A percentile compares a stretch with the other conserved stretches of the same genome.
phyloP scores from a whole-genome alignment of 1,140 invertebrate genomes.

The Leucophenga varia region DNA sequence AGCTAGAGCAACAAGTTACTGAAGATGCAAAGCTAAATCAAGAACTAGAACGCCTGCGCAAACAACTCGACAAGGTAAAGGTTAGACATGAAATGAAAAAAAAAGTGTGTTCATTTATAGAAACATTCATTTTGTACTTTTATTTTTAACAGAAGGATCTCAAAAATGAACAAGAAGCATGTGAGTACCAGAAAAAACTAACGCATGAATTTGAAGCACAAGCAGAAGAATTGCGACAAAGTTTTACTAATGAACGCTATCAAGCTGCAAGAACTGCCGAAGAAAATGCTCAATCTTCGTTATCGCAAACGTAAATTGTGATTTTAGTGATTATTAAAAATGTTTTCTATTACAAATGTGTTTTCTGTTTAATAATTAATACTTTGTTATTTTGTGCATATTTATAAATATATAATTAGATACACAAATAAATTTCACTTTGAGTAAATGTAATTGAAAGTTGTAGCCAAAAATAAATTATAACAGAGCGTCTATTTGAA shows the following conservation, averaged over 20 bases:
- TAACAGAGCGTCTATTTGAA: too few species aligned
- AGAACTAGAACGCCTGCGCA: slow-evolving; percentile 36
- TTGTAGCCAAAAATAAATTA: too few species aligned
- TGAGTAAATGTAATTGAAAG: too few species aligned
- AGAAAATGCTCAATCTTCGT: too few species aligned
- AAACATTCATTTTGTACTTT: not conserved
- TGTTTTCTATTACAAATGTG: too few species aligned
- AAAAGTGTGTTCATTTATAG: not conserved
- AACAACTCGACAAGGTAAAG: slow-evolving; percentile 28
- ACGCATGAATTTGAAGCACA: slow-evolving; percentile 37
- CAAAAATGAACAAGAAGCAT: slow-evolving; percentile 31
- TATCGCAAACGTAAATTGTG: too few species aligned
- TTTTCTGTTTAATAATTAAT: too few species aligned
- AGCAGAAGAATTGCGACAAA: slow-evolving; percentile 36
- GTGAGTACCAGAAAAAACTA: slow-evolving; percentile 30
- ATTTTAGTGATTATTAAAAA: too few species aligned
- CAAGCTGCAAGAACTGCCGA: too few species aligned
- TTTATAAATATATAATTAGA: too few species aligned
- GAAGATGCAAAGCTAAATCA: slow-evolving; percentile 23
- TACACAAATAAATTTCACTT: too few species aligned
- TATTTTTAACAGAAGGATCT: slow-evolving; percentile 26
- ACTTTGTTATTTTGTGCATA: too few species aligned
- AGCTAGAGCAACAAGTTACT: slow-evolving; percentile 39
- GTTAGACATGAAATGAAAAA: slow-evolving; percentile 16
- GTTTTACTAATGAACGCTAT: slow-evolving; percentile 46